Percentiles rank a stretch among this genome's conserved stretches.
Conservation (phyloP, 2,113 vertebrate species). For the Eudorcas thomsonii region DNA sequence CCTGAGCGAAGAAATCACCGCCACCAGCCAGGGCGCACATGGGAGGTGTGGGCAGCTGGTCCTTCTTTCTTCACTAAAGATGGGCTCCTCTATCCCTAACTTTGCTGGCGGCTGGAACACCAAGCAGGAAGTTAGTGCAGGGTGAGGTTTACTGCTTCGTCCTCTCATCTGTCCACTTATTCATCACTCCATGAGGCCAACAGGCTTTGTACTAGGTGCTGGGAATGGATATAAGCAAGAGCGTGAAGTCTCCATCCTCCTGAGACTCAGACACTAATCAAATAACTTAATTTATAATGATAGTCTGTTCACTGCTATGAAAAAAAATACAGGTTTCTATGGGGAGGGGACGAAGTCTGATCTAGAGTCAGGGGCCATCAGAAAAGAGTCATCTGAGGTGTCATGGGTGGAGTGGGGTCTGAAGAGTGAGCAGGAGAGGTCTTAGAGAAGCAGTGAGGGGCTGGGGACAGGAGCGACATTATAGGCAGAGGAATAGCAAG, state of each 20-base stretch:
- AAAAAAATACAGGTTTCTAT: neutral
- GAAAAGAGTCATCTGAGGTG: neutral
- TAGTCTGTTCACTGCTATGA: neutral
- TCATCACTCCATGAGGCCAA: neutral
- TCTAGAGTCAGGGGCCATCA: neutral
- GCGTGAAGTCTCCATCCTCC: neutral
- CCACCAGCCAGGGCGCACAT: accelerated
- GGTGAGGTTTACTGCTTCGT: neutral
- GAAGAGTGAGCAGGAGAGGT: neutral
- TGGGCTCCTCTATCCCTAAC: neutral
- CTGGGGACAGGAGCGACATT: neutral
- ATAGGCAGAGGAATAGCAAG: neutral
- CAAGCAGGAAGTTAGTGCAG: neutral
- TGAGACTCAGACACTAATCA: neutral
- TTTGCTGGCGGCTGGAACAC: neutral
- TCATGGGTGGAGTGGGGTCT: neutral
- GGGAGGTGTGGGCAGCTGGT: neutral
- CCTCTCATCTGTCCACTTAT: neutral
- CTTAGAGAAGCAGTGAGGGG: neutral
- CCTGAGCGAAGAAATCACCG: neutral
- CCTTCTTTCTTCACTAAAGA: neutral
- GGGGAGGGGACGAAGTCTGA: neutral
- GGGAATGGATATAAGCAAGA: neutral
- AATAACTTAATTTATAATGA: neutral
- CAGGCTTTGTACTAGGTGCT: neutral